Evolutionary conservation across 2,888 invertebrate genomes (phyloP), one percentile per base, ranked within the genome.

Genomic region (Rambutsinella grinnellia): DNA sequence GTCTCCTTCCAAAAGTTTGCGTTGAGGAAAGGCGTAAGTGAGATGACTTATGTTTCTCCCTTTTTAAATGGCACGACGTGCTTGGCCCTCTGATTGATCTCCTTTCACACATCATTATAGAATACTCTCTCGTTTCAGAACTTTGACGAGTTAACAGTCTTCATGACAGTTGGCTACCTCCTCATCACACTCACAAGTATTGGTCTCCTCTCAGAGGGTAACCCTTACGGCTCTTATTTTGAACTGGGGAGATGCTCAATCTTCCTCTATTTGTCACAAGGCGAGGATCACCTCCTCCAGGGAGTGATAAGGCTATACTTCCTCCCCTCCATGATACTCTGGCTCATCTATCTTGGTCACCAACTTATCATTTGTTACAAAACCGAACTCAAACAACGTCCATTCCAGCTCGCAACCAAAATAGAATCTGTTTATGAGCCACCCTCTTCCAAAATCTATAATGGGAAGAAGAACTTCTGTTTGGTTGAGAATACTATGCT

Each of bases 191-290:
- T 93, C n/a, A 91, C 91, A n/a, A n/a, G 90, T 23, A 92, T 93
- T 63, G 93, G 93, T 1, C 89, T 93, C 89, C 86, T 93, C n/a
- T 92, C 93, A 82, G 93, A 93, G 83, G 90, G 91, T 82, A 89
- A 90, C 51, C 88, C 89, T 6, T 88, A 90, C 82, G 91, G 91
- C 0, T 88, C 90, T 6, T 84, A 90, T 1, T 87, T 91, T 44
- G 93, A 93, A 86, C 88, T 92, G 0, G 78, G 89, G 1, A 89
- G 93, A 10, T 93, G 93, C 84, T 88, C 90, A n/a, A 85, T 90
- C 0, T 87, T 92, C 23, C 89, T 92, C 46, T 86, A 85, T 15
- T 86, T 77, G 61, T 58, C 76, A 23, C 68, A 75, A 3, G 72
- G 78, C 17, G 68, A 63, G 46, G 74, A 79, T 56, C 76, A 75